phyloP scores from a whole-genome alignment of 2,113 vertebrate genomes.

The Labeo catla region DNA sequence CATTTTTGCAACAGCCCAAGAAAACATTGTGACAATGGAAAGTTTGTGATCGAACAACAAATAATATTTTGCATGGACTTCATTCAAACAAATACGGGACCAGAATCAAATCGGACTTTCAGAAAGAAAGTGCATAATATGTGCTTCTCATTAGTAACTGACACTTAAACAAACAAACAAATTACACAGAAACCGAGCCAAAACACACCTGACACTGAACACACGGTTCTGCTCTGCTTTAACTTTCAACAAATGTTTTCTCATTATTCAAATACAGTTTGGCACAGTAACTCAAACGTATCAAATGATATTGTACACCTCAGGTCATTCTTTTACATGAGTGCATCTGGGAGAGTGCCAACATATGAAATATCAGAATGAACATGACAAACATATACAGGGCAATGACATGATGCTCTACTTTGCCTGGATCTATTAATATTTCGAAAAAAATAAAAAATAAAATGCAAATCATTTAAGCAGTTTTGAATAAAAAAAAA shows the following conservation, averaged over 20 bases:
- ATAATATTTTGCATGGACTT: slow-evolving; percentile 1
- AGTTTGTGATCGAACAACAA: slow-evolving; percentile 3
- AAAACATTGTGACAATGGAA: slow-evolving; percentile 12
- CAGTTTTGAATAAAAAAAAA: too few species aligned
- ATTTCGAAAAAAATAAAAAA: too few species aligned
- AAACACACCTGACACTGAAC: background rate
- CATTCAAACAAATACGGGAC: background rate
- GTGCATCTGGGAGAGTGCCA: background rate
- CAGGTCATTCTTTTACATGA: background rate
- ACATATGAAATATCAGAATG: background rate
- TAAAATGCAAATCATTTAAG: too few species aligned
- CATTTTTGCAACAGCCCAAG: background rate
- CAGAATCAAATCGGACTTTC: background rate
- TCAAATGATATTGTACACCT: background rate
- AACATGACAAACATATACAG: background rate
- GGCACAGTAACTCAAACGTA: background rate
- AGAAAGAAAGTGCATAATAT: background rate
- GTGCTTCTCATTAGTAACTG: slow-evolving; percentile 13
- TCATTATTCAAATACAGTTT: slow-evolving; percentile 5
- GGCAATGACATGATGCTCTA: background rate
- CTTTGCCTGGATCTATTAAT: too few species aligned
- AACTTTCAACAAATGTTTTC: background rate
- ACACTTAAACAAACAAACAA: background rate
- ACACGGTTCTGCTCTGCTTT: background rate
- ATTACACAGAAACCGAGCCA: background rate